Evolutionary conservation across 2,113 vertebrate genomes (phyloP).

Genomic region (Alosa alosa): DNA sequence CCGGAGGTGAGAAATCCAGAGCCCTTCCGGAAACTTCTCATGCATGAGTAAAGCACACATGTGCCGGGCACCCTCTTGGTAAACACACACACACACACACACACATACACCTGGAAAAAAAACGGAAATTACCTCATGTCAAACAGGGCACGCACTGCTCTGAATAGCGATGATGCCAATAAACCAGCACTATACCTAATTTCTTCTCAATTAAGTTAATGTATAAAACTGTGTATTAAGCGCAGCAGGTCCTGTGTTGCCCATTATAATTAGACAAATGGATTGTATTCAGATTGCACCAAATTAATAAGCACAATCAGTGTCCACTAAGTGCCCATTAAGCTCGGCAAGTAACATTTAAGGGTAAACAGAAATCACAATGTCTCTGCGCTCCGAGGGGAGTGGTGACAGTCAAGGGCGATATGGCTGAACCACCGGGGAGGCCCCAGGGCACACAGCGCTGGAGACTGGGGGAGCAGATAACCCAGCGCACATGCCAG

Average conservation of each 20-base stretch:
- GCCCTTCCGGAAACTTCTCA: conserved; percentile 65
- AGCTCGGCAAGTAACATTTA: conserved; percentile 48
- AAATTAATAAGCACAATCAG: conserved; percentile 54
- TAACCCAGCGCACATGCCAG: neutral
- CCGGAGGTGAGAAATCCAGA: conserved; percentile 72
- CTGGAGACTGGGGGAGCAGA: neutral
- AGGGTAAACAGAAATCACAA: conserved; percentile 47
- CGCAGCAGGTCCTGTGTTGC: conserved; percentile 3
- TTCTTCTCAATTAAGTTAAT: conserved; percentile 19
- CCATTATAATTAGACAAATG: conserved; percentile 35
- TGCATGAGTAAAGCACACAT: conserved; percentile 23
- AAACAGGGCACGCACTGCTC: neutral
- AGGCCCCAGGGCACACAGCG: neutral
- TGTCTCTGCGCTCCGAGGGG: conserved; percentile 31
- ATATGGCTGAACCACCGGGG: conserved; percentile 12
- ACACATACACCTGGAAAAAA: conserved; percentile 12
- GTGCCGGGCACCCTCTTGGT: neutral
- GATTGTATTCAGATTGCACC: conserved; percentile 49
- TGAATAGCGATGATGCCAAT: neutral
- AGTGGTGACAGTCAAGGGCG: conserved; percentile 26
- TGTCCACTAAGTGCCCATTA: conserved; percentile 45
- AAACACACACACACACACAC: conserved; percentile 4
- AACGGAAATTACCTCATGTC: neutral
- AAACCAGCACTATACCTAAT: conserved; percentile 18
- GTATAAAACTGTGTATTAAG: conserved; percentile 18